Evolutionary conservation across 2,888 invertebrate genomes (phyloP).

Genomic region (Gymnoscelis rufifasciata): DNA sequence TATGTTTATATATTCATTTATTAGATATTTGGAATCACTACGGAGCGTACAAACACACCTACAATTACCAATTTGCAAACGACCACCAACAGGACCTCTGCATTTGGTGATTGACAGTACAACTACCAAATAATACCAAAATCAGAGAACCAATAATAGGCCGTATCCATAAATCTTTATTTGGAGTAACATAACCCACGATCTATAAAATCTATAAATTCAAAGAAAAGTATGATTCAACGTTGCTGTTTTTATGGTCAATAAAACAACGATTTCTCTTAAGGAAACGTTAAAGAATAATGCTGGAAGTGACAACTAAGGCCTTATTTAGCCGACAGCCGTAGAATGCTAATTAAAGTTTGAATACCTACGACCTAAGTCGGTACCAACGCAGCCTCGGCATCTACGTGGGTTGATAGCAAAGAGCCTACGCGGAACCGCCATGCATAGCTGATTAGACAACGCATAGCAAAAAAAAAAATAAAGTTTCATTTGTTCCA

Average conservation of each 20-base stretch:
- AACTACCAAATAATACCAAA: too few relatives aligned
- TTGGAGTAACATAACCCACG: too few relatives aligned
- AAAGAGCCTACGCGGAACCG: slow-evolving; percentile 70
- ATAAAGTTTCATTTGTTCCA: slow-evolving; percentile 33
- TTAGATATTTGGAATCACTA: too few relatives aligned
- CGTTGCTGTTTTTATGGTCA: slow-evolving; percentile 13
- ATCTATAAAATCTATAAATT: slow-evolving; percentile 9
- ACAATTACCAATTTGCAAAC: too few relatives aligned
- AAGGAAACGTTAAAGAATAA: slow-evolving; percentile 36
- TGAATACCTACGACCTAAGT: slow-evolving; percentile 40
- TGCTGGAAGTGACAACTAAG: slow-evolving; percentile 37
- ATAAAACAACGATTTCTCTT: slow-evolving; percentile 30
- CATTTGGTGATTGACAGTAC: too few relatives aligned
- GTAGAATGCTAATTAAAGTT: slow-evolving; percentile 62
- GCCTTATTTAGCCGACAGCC: slow-evolving; percentile 43
- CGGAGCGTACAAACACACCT: too few relatives aligned
- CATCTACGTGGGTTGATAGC: slow-evolving; percentile 64
- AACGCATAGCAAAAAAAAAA: slow-evolving; percentile 39
- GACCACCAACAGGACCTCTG: too few relatives aligned
- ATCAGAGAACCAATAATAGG: too few relatives aligned
- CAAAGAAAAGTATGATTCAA: slow-evolving; percentile 22
- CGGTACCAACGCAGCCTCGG: slow-evolving; percentile 53
- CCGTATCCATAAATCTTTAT: too few relatives aligned
- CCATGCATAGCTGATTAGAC: slow-evolving; percentile 45
- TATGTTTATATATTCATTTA: too few relatives aligned